Evolutionary conservation across 2,888 invertebrate genomes (phyloP), one percentile per base, ranked within the genome.

Genomic region (Melipona bicolor): DNA sequence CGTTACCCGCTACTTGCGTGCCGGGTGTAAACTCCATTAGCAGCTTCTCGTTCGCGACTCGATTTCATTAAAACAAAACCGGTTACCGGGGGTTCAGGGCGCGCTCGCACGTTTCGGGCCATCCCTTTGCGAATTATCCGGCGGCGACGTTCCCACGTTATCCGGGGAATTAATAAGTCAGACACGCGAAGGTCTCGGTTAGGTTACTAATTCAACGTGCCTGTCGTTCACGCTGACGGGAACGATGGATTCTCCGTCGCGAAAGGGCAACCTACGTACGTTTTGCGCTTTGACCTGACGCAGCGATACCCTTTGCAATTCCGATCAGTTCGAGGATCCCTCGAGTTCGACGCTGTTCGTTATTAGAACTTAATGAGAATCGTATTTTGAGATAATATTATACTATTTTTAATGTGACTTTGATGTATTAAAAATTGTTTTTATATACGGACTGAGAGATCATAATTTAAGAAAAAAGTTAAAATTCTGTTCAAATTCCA

Each of bases 51-150:
- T 74, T 81, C 74, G 79, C 79, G 77, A 77, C 82, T 75, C 79
- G 79, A 85, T 86, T 86, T 85, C 85, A 82, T 82, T 86, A 77
- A 83, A 84, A 85, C 80, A 74, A 79, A 83, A 83, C 84, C 77
- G 59, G 83, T 79, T 79, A 77, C 54, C 76, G 54, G 19, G 5
- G 43, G 43, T 9, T 61, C 64, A 27, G 19, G 43, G 17, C 52
- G 49, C 71, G 77, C 50, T 75, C 74, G 56, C 71, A 65, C 77
- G 76, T 75, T 11, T 65, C 32, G 21, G n/a, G 36, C 21, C 9
- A 32, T 52, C 27, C 69, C 62, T 52, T 24, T 56, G 32, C 56
- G 73, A 85, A 74, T 79, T 84, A 77, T 83, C 73, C 65, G 27
- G 15, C 24, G 49, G n/a, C 68, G 71, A 72, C 68, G 43, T 76